These are phyloP conservation scores for Arctocebus calabarensis DNA, from an alignment of 2,797 vertebrate species.

Conservation along the genomic window DNA sequence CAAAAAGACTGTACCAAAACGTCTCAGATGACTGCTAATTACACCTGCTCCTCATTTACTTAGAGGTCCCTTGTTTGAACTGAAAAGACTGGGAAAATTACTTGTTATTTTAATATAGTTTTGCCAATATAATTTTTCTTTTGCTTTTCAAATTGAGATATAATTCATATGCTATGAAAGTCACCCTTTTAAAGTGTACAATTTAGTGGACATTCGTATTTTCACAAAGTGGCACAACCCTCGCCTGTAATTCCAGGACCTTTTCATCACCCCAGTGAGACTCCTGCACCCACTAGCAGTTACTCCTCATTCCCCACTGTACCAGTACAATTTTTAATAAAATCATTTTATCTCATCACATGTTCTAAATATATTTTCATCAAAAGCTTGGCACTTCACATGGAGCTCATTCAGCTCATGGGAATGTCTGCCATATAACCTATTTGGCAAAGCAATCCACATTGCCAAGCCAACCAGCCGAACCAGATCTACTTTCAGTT, in stretches of 20 bases:
- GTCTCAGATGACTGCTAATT: neutral
- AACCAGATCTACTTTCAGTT: neutral
- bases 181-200: neutral
- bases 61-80: neutral
- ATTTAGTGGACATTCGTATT: neutral
- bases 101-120: neutral
- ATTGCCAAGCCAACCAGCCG: neutral
- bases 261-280: slow-evolving; percentile 9
- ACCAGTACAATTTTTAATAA: neutral
- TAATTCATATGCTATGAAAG: neutral
- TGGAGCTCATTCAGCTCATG: neutral
- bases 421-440: neutral
- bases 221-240: neutral
- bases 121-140: neutral
- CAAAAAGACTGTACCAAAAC: neutral
- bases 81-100: neutral
- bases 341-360: slow-evolving; percentile 42
- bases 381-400: slow-evolving; percentile 33
- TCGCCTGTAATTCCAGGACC: slow-evolving; percentile 12
- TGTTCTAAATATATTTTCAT: neutral
- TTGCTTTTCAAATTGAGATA: neutral
- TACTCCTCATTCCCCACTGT: neutral
- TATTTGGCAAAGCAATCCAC: neutral
- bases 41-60: slow-evolving; percentile 38
- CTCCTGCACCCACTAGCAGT: neutral